Percentiles rank a stretch among this genome's conserved stretches.
phyloP scores from a whole-genome alignment of 2,888 invertebrate genomes.

The Chymomyza caudatula region DNA sequence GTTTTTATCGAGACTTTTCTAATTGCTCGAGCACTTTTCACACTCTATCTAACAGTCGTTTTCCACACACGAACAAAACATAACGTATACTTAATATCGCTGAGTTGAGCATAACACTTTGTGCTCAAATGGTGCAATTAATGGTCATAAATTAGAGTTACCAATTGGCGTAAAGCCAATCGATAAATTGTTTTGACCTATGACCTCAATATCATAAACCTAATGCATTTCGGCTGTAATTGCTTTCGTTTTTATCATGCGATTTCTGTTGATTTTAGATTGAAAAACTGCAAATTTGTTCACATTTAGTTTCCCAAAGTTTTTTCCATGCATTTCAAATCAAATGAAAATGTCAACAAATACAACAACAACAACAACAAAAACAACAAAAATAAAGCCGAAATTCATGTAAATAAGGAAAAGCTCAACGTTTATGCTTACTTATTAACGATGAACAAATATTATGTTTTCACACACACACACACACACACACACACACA shows the following conservation, averaged over 20 bases:
- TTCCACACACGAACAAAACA: no score
- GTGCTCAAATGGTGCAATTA: no score
- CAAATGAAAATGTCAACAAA: no score
- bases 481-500: slow-evolving; percentile 11
- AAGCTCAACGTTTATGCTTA: slow-evolving; percentile 19
- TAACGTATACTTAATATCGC: no score
- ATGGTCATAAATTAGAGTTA: no score
- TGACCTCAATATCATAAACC: no score
- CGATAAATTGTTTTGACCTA: slow-evolving; percentile 10
- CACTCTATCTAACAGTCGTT: no score
- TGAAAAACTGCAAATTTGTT: neutral
- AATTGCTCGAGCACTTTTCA: no score
- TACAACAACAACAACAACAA: slow-evolving; percentile 8
- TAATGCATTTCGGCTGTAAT: slow-evolving; percentile 33
- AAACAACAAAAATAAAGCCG: slow-evolving; percentile 22
- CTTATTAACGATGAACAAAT: slow-evolving; percentile 6
- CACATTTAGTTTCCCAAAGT: neutral
- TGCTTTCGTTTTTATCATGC: neutral
- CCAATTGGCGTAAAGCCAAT: no score
- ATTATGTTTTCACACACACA: slow-evolving; percentile 15
- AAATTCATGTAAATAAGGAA: slow-evolving; percentile 54
- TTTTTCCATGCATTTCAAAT: no score
- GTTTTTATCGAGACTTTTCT: no score
- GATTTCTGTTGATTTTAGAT: neutral
- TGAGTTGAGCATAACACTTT: no score